Base-by-base conservation (phyloP, 1,140 invertebrate genomes). In the Sipha flava region DNA sequence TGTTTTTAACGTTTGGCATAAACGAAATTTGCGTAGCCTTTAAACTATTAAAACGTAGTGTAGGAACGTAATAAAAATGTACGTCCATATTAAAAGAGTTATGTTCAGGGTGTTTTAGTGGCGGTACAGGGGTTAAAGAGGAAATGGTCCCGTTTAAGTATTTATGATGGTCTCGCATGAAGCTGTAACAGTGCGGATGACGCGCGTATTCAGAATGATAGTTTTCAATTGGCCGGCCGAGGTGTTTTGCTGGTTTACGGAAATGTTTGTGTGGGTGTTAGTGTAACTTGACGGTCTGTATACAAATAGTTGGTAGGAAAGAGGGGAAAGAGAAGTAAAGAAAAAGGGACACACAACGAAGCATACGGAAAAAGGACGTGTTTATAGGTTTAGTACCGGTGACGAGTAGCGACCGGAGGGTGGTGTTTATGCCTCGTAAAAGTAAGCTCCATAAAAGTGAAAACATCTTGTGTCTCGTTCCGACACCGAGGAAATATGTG, bases 371-470 rank as follows among this genome's bases (percentile, higher is more conserved):
- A 21, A 34, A 52, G 29, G 29, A 34, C 34, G 21, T 23, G 23
- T 23, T 10, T 21, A 21, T 64, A 18, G 1, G 59, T 31, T 34
- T 31, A 62, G 16, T 6, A 29, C 57, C 57, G 18, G 2, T 31
- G 31, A 29, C 26, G 29, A 21, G 23, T 31, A 18, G 18, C 26
- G 29, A 21, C 14, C 26, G 45, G 37, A 49, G 52, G 49, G 73
- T 43, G 49, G 73, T 43, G 73, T 77, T 77, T 59, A 77, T 59
- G 73, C 23, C 34, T 77, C 73, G 52, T 77, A 77, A 77, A 77
- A 77, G 52, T 77, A 77, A 77, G 73, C 73, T 43, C 52, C 40
- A 77, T 75, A 59, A 77, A 77, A 77, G 52, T 77, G 52, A 59
- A 77, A 77, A 77, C 73, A 12, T 77, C 52, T 77, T 29, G 23